phyloP scores from a whole-genome alignment of 1,140 invertebrate genomes.

The Brachionus sp. region DNA sequence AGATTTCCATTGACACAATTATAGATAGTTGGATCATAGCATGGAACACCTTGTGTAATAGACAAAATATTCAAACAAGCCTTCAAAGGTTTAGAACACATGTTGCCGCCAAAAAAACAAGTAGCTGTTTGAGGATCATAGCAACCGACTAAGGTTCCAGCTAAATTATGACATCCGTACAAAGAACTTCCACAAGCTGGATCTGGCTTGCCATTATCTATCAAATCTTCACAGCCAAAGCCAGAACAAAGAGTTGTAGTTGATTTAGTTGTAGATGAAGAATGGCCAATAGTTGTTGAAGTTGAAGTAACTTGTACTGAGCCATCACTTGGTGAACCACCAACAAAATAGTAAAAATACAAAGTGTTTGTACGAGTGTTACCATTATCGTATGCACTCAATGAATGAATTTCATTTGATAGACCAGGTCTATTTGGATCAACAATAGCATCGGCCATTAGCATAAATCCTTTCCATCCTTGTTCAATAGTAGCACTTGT shows the following conservation, averaged over 20 bases:
- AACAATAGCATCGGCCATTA: constrained; percentile 24
- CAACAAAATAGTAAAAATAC: constrained; percentile 18
- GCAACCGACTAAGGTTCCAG: not conserved
- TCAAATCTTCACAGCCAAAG: not conserved
- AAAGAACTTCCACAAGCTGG: not conserved
- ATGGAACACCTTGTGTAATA: not conserved
- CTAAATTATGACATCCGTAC: constrained; percentile 15
- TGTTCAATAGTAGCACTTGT: not conserved
- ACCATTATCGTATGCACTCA: constrained; percentile 6
- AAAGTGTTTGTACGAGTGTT: constrained; percentile 14
- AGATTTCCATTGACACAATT: constrained; percentile 14
- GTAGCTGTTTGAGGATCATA: constrained; percentile 1
- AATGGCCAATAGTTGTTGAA: not conserved
- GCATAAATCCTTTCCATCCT: constrained; percentile 28
- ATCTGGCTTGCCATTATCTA: constrained; percentile 22
- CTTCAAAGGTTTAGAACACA: constrained; percentile 6
- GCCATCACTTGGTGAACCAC: not conserved
- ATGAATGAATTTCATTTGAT: not conserved
- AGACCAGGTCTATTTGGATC: constrained; percentile 11
- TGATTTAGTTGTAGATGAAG: not conserved
- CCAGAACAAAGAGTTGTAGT: not conserved
- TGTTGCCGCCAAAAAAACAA: constrained; percentile 32
- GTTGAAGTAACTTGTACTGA: not conserved
- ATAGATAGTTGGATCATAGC: not conserved
- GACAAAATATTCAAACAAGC: not conserved